Conservation (phyloP, 2,888 invertebrate species). For the Tachina lurida region DNA sequence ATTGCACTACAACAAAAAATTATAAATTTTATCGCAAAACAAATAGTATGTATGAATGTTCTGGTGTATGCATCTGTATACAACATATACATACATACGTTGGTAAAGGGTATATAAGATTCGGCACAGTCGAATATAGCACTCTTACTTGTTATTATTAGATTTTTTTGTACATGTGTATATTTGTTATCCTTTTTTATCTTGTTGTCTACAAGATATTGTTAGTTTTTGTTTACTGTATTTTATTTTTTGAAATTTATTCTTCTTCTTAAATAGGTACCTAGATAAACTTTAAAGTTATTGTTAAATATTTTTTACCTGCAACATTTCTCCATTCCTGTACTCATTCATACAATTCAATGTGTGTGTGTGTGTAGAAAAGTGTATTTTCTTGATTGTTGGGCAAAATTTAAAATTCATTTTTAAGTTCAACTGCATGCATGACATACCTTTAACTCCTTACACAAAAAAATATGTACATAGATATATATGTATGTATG, state of each 20-base stretch:
- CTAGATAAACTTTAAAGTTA: constrained; percentile 52
- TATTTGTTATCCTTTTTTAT: background rate
- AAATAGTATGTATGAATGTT: too few relatives aligned
- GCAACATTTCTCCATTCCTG: background rate
- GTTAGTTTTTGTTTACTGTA: constrained; percentile 27
- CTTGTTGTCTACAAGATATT: constrained; percentile 33
- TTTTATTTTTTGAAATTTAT: constrained; percentile 22
- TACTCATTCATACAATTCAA: background rate
- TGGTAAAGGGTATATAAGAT: too few relatives aligned
- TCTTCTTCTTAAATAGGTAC: constrained; percentile 38
- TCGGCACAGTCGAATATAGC: too few relatives aligned
- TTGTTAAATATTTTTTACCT: constrained; percentile 58
- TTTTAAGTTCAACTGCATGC: constrained; percentile 42
- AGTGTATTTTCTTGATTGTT: constrained; percentile 41
- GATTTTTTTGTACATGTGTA: background rate
- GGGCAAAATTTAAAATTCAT: constrained; percentile 51
- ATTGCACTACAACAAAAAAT: too few relatives aligned
- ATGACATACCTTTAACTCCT: constrained; percentile 52
- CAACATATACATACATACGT: too few relatives aligned
- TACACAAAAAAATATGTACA: background rate
- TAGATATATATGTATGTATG: too few relatives aligned
- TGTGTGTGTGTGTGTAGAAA: background rate
- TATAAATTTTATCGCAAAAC: too few relatives aligned
- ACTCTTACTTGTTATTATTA: too few relatives aligned
- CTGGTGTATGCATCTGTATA: too few relatives aligned